Conservation (phyloP, 92 coral and sea anemone genomes). For the Zoanthus sansibaricus region DNA sequence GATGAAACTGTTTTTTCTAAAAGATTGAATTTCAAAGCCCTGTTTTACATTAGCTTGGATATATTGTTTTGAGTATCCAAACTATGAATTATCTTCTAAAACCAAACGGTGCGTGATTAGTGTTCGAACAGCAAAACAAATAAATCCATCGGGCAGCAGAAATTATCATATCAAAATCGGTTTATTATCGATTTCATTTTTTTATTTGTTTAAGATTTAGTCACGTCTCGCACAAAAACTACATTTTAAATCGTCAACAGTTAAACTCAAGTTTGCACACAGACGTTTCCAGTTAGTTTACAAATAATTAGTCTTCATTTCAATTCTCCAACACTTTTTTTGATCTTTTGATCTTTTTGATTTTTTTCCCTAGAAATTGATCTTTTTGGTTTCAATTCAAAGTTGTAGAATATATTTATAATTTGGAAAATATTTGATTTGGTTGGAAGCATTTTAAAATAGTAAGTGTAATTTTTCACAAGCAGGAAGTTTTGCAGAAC, state of each 20-base stretch:
- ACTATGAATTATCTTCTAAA: too few species aligned
- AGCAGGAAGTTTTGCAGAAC: too few species aligned
- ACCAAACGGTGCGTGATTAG: too few species aligned
- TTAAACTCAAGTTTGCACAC: not conserved
- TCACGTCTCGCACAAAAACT: not conserved
- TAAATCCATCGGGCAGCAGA: not conserved
- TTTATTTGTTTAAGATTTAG: slow-evolving; percentile 10
- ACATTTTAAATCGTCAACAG: not conserved
- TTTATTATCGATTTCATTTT: not conserved
- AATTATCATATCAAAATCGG: not conserved
- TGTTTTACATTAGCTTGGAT: too few species aligned
- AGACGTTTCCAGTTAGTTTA: not conserved
- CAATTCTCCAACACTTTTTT: too few species aligned
- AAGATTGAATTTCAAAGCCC: too few species aligned
- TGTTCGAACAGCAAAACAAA: too few species aligned
- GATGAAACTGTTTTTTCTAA: too few species aligned
- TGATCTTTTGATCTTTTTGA: not conserved
- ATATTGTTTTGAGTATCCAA: too few species aligned
- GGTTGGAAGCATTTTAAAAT: too few species aligned
- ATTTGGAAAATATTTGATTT: too few species aligned
- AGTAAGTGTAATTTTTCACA: too few species aligned
- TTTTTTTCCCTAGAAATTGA: not conserved
- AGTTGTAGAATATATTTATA: not conserved
- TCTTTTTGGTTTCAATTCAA: not conserved
- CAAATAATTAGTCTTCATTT: not conserved